Base-by-base conservation (phyloP, 2,888 invertebrate species). In the Clunio marinus region DNA sequence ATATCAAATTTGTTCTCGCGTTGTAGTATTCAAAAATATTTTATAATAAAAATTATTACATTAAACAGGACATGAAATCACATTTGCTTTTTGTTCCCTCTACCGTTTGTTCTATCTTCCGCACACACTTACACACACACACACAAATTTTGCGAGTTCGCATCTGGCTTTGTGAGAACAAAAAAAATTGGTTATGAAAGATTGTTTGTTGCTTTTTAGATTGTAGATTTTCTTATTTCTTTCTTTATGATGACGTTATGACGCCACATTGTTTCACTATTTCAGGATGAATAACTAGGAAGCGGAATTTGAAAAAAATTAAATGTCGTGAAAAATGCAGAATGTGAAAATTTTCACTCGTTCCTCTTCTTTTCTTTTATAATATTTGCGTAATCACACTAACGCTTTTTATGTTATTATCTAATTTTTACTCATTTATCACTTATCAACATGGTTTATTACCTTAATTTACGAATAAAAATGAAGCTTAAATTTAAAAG, bases 251-350 rank as follows among this genome's bases (percentile, higher is more conserved):
- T n/a, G n/a, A n/a, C n/a, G n/a, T n/a, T n/a, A 10, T 2, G 15
- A 41, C 41, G 41, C 2, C 2, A 41, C 41, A 22, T 2, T 22
- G 22, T 51, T 51, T 51, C 51, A 51, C 7, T 4, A 13, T 8
- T 13, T 4, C 51, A 8, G 51, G 51, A 7, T 51, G 13, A n/a
- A 22, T 15, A 45, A 45, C 17, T 51, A 2, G 8, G 51, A 17
- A 51, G 51, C 51, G 51, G n/a, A 51, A 51, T 22, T 51, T 51
- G 51, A 22, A 17, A 17, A 51, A 51, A 51, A 51, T 41, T 13
- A 15, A 15, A 4, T 32, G 5, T 41, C 22, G 22, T 2, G 51
- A 51, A 4, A n/a, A 51, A 32, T 13, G 35, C 35, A 13, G 13
- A 32, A 51, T 51, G 51, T 17, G 51, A 51, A 51, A 51, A 51